Conservation (phyloP, 2,888 invertebrate genomes). For the Leptopilina myrica region DNA sequence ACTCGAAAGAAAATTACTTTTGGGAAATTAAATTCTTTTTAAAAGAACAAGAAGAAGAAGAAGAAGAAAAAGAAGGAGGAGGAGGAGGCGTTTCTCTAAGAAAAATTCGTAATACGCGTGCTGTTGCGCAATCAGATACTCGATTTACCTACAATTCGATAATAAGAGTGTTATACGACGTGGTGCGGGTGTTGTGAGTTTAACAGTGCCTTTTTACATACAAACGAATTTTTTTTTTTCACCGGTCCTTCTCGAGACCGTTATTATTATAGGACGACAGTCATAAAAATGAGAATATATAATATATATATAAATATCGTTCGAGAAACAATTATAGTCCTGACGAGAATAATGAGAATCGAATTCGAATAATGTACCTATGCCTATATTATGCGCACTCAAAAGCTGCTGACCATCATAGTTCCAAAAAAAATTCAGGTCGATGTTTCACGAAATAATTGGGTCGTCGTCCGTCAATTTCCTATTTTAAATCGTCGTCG, state of each 20-base stretch:
- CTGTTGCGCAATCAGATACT: slow-evolving; percentile 38
- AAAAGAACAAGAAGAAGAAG: too few species aligned
- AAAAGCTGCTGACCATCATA: slow-evolving; percentile 4
- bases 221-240: slow-evolving; percentile 47
- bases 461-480: slow-evolving; percentile 34
- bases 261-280: slow-evolving; percentile 29
- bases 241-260: slow-evolving; percentile 23
- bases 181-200: slow-evolving; percentile 57
- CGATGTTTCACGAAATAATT: slow-evolving; percentile 35
- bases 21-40: background rate
- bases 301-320: slow-evolving; percentile 6
- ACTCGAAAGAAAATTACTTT: too few species aligned
- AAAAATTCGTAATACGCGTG: slow-evolving; percentile 40
- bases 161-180: slow-evolving; percentile 40
- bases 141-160: slow-evolving; percentile 40
- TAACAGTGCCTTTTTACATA: slow-evolving; percentile 67
- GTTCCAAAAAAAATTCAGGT: background rate
- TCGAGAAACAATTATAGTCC: slow-evolving; percentile 39
- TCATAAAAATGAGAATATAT: slow-evolving; percentile 24
- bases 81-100: slow-evolving; percentile 34
- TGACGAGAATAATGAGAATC: slow-evolving; percentile 46
- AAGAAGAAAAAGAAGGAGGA: too few species aligned
- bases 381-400: slow-evolving; percentile 24
- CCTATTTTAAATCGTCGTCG: slow-evolving; percentile 25
- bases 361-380: slow-evolving; percentile 39